Conservation (phyloP, 2,113 vertebrate species). For the Gasterosteus nipponicus region DNA sequence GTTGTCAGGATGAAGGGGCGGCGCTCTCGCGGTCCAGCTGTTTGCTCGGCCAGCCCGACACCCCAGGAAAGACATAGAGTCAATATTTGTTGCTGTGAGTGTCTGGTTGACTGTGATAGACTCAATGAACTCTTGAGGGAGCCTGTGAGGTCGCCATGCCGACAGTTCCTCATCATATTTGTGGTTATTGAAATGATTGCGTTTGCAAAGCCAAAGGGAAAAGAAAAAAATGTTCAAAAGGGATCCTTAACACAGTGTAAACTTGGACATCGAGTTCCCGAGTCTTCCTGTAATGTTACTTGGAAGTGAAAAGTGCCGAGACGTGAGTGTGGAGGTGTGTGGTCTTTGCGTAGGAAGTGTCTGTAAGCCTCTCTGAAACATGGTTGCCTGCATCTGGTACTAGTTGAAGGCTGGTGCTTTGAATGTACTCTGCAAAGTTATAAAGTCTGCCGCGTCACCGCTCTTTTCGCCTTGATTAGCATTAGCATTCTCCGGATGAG, state of each 20-base stretch:
- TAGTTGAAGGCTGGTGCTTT: constrained; percentile 64
- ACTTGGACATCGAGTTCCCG: constrained; percentile 15
- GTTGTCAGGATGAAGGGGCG: constrained; percentile 63
- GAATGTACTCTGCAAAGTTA: constrained; percentile 46
- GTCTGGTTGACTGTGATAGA: constrained; percentile 39
- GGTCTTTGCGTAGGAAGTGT: constrained; percentile 60
- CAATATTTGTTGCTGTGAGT: constrained; percentile 70
- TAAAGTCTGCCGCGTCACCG: constrained; percentile 44
- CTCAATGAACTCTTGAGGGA: constrained; percentile 54
- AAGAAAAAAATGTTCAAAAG: constrained; percentile 28
- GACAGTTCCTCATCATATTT: constrained; percentile 46
- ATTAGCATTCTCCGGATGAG: constrained; percentile 30
- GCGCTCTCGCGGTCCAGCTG: constrained; percentile 73
- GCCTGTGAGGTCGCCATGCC: constrained; percentile 16
- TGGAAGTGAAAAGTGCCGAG: constrained; percentile 41
- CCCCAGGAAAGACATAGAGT: constrained; percentile 57
- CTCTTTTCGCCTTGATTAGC: constrained; percentile 51
- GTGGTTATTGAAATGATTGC: constrained; percentile 35
- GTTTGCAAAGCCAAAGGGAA: constrained; percentile 16
- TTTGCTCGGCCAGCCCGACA: constrained; percentile 66
- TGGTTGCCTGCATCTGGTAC: constrained; percentile 64
- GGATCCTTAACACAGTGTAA: constrained; percentile 16
- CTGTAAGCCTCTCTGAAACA: constrained; percentile 41
- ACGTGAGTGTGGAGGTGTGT: constrained; percentile 57
- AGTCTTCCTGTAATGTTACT: constrained; percentile 40